phyloP scores from a whole-genome alignment of 2,797 vertebrate species.

The Triplophysa bombifrons region DNA sequence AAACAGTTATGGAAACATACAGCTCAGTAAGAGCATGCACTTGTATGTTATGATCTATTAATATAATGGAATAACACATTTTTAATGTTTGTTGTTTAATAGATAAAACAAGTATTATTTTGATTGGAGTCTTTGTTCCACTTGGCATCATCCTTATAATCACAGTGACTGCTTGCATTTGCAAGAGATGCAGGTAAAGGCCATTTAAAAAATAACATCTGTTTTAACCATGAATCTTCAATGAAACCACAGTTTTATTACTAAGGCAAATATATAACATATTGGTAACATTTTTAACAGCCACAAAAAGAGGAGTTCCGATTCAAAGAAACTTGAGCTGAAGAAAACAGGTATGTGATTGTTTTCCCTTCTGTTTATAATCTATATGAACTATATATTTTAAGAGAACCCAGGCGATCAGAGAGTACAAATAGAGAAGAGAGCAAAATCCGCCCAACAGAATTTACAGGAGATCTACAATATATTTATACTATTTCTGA shows the following conservation, averaged over 20 bases:
- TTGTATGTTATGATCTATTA: not conserved
- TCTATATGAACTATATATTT: not conserved
- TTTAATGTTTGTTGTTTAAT: slow-evolving; percentile 3
- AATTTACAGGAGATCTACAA: not conserved
- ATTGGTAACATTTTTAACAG: slow-evolving; percentile 28
- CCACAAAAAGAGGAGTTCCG: slow-evolving; percentile 25
- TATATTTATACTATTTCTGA: not conserved
- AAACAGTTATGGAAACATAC: too few species aligned
- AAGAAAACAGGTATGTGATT: slow-evolving; percentile 36
- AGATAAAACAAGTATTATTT: slow-evolving; percentile 70
- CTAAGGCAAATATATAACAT: not conserved
- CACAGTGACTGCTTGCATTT: slow-evolving; percentile 58
- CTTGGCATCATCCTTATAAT: slow-evolving; percentile 56
- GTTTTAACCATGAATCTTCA: not conserved
- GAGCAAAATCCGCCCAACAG: not conserved
- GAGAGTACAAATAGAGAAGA: too few species aligned
- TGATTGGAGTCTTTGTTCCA: slow-evolving; percentile 72
- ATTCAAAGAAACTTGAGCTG: slow-evolving; percentile 34
- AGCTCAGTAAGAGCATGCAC: not conserved
- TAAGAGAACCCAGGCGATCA: too few species aligned
- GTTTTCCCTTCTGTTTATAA: not conserved
- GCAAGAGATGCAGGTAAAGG: slow-evolving; percentile 66
- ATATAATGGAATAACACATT: not conserved
- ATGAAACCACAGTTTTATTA: not conserved
- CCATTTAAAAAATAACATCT: not conserved